Conservation (phyloP, 2,113 vertebrate genomes). For the Naja naja region DNA sequence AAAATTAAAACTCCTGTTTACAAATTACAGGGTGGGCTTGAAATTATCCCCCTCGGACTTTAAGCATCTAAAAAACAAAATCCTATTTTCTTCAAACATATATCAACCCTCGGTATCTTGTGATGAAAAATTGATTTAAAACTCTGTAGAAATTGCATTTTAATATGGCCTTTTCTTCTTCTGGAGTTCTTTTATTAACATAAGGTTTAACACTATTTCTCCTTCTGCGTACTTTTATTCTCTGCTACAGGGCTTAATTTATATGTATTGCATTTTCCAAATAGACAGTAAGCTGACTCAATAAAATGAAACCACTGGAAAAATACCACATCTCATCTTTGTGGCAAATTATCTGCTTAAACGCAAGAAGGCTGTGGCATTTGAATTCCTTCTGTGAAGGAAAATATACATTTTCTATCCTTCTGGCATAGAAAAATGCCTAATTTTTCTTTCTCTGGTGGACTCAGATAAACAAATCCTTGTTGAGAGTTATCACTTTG, state of each 20-base stretch:
- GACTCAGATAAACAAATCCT: not conserved
- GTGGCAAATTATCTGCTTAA: constrained; percentile 6
- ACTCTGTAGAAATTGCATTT: constrained; percentile 35
- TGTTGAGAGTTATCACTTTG: not conserved
- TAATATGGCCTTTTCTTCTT: constrained; percentile 20
- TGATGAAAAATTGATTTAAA: constrained; percentile 27
- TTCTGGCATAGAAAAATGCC: not conserved
- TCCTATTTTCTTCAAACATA: constrained; percentile 24
- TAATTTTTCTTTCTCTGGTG: not conserved
- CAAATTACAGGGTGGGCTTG: constrained; percentile 36
- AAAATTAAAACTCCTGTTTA: constrained; percentile 44
- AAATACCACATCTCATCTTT: not conserved
- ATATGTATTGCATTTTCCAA: constrained; percentile 37
- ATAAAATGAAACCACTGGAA: not conserved
- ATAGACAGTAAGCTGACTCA: constrained; percentile 15
- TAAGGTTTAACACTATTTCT: constrained; percentile 23
- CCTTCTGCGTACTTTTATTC: constrained; percentile 28
- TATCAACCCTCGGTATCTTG: constrained; percentile 29
- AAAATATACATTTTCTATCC: no score
- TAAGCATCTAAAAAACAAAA: not conserved
- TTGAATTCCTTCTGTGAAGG: not conserved
- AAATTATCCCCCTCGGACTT: constrained; percentile 18
- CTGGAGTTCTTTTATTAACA: constrained; percentile 23
- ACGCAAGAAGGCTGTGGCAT: constrained; percentile 9
- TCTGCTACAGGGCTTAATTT: constrained; percentile 37